These are phyloP conservation scores for Amblyteles armatorius DNA, from an alignment of 2,888 invertebrate species.

Conservation along the genomic window DNA sequence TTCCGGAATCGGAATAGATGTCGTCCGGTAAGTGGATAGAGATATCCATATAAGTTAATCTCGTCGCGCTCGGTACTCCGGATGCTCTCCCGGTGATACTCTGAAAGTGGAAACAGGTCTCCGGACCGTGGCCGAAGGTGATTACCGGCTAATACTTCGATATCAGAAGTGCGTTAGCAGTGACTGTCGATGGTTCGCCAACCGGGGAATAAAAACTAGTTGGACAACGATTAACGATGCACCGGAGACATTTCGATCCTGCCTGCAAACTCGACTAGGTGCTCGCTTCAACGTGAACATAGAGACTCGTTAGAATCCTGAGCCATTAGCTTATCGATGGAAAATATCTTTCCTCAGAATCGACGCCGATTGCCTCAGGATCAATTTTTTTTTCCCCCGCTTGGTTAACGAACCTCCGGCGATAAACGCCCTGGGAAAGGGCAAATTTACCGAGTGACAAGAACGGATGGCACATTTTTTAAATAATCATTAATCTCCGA, in stretches of 20 bases:
- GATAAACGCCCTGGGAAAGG: neutral
- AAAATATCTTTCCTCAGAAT: constrained; percentile 14
- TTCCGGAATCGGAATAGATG: neutral
- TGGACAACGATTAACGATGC: constrained; percentile 32
- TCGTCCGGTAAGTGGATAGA: neutral
- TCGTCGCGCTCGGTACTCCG: neutral
- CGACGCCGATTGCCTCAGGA: neutral
- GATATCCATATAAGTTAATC: constrained; percentile 17
- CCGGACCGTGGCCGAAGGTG: neutral
- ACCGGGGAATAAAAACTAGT: constrained; percentile 23
- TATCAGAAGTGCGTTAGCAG: constrained; percentile 11
- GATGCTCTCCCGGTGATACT: neutral
- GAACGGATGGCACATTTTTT: neutral
- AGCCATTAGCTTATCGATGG: constrained; percentile 39
- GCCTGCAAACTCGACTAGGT: neutral
- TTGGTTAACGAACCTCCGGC: neutral
- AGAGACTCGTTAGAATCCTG: constrained; percentile 15
- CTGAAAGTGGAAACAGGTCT: neutral
- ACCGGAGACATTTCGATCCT: constrained; percentile 11
- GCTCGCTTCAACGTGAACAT: neutral
- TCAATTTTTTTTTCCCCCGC: neutral
- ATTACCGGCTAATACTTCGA: constrained; percentile 25
- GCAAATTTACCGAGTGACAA: neutral
- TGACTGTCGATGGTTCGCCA: neutral
- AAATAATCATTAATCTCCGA: no score